Percentiles rank a stretch among this genome's conserved stretches.
These are phyloP conservation scores for Myotis planiceps DNA, from an alignment of 2,797 vertebrate species.

Conservation along the genomic window DNA sequence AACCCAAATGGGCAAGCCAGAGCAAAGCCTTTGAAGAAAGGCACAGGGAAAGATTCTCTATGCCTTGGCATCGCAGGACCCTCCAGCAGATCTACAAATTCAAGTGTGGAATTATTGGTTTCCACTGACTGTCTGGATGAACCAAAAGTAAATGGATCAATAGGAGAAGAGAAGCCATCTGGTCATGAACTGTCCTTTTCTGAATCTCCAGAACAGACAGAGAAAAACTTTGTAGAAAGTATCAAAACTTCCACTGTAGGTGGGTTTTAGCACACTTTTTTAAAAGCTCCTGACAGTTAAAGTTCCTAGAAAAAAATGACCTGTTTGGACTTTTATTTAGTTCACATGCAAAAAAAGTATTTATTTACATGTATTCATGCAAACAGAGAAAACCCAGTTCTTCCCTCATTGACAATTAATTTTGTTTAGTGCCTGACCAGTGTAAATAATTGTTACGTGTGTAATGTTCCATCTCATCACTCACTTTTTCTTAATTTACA, in stretches of 20 bases:
- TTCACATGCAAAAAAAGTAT: conserved; percentile 28
- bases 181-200: conserved; percentile 69
- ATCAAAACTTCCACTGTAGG: conserved; percentile 85
- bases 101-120: conserved; percentile 76
- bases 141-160: conserved; percentile 77
- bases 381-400: conserved; percentile 7
- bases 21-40: conserved; percentile 88
- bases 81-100: conserved; percentile 79
- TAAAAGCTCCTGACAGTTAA: neutral
- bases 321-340: conserved; percentile 13
- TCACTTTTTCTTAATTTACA: conserved; percentile 78
- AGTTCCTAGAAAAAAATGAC: conserved; percentile 27
- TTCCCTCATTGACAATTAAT: neutral
- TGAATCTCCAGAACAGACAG: conserved; percentile 78
- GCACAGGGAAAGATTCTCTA: conserved; percentile 85
- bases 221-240: conserved; percentile 86
- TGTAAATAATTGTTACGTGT: conserved; percentile 19
- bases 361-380: conserved; percentile 29
- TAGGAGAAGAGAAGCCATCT: conserved; percentile 82
- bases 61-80: conserved; percentile 72
- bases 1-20: conserved; percentile 85
- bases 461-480: conserved; percentile 24
- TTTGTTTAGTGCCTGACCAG: conserved; percentile 25
- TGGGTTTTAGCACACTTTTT: conserved; percentile 64
- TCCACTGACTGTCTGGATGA: conserved; percentile 73